These are phyloP conservation scores for Trissonchulus sp. DNA, from an alignment of 2,888 invertebrate genomes.

Conservation along the genomic window DNA sequence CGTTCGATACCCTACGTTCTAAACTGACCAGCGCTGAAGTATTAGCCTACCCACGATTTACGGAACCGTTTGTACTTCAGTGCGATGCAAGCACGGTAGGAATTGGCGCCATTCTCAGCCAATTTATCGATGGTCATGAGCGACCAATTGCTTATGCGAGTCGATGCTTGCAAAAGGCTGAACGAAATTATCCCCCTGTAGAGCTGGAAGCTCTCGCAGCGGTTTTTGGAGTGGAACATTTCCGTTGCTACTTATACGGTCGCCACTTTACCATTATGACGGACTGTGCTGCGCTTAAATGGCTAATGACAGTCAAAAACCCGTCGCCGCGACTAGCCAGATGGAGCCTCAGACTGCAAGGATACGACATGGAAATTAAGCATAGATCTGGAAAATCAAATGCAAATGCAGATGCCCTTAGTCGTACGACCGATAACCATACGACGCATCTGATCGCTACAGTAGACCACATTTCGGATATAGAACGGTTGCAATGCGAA, in stretches of 20 bases:
- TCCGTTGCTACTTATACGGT: conserved; percentile 21
- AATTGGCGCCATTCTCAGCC: too few species aligned
- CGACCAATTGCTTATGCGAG: conserved; percentile 33
- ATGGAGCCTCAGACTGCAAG: conserved; percentile 2
- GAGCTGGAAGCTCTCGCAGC: conserved; percentile 34
- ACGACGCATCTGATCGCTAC: too few species aligned
- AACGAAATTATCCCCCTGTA: conserved; percentile 33
- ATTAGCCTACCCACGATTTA: conserved; percentile 24
- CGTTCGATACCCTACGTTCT: neutral
- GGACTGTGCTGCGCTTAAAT: conserved; percentile 31
- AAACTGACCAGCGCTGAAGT: neutral
- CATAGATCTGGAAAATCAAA: conserved; percentile 13
- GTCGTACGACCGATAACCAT: too few species aligned
- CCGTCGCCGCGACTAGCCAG: neutral
- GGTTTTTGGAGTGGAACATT: conserved; percentile 33
- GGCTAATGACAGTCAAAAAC: neutral
- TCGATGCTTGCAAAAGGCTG: conserved; percentile 15
- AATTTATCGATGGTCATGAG: too few species aligned
- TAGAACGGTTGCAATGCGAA: too few species aligned
- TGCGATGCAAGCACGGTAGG: too few species aligned
- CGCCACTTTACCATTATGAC: neutral
- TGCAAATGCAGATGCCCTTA: too few species aligned
- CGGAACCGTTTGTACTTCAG: conserved; percentile 12
- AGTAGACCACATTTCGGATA: too few species aligned
- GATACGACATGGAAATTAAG: conserved; percentile 10